Evolutionary conservation across 2,113 vertebrate genomes (phyloP).

Genomic region (Caloenas nicobarica): DNA sequence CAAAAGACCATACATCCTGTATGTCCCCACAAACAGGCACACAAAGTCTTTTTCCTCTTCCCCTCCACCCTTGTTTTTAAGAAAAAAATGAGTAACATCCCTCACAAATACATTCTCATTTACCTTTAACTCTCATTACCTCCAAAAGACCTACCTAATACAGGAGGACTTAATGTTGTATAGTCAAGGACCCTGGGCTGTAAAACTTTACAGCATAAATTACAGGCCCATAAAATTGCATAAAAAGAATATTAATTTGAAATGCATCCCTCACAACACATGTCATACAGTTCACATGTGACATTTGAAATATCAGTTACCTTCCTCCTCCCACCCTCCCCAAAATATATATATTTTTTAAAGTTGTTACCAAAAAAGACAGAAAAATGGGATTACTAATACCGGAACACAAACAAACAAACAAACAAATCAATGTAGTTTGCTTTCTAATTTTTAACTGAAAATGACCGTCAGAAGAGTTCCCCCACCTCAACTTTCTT

Average conservation of each 20-base stretch:
- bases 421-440: background rate
- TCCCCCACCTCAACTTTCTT: background rate
- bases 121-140: background rate
- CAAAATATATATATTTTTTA: background rate
- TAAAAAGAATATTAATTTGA: background rate
- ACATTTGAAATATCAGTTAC: background rate
- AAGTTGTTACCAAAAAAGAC: background rate
- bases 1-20: background rate
- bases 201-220: background rate
- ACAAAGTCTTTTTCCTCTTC: background rate
- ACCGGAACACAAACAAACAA: background rate
- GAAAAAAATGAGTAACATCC: background rate
- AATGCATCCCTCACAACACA: background rate
- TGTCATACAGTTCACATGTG: rapidly evolving
- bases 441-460: background rate
- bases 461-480: background rate
- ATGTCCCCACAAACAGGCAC: background rate
- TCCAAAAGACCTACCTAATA: background rate
- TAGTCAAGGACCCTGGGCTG: rapidly evolving
- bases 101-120: background rate
- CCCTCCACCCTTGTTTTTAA: background rate
- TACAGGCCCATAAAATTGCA: background rate
- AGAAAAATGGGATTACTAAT: background rate
- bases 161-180: background rate
- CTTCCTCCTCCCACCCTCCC: too few species aligned